Conservation (phyloP, 2,113 vertebrate species). For the Osmerus eperlanus region DNA sequence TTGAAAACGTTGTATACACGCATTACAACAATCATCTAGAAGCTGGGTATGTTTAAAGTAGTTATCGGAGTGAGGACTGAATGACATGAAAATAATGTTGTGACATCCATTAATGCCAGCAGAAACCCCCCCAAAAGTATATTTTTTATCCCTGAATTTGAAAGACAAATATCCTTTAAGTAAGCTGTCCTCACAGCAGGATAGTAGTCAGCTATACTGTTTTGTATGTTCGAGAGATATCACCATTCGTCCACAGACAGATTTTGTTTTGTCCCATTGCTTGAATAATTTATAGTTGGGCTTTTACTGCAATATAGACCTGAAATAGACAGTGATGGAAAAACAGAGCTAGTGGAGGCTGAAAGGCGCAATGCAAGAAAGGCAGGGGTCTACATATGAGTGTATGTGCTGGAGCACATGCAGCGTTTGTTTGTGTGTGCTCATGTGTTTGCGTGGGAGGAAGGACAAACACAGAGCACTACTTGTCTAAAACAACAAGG, state of each 20-base stretch:
- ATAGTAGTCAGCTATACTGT: constrained; percentile 4
- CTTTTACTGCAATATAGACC: constrained; percentile 42
- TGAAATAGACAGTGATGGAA: constrained; percentile 42
- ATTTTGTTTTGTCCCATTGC: constrained; percentile 54
- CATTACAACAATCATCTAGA: too few relatives aligned
- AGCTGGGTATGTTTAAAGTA: too few relatives aligned
- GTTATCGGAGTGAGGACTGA: too few relatives aligned
- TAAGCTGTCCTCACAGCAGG: constrained; percentile 15
- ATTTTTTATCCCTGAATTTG: too few relatives aligned
- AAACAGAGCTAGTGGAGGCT: constrained; percentile 6
- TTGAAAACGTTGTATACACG: too few relatives aligned
- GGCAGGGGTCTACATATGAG: neutral
- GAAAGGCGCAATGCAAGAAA: constrained; percentile 1
- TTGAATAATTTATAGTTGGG: constrained; percentile 58
- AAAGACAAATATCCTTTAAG: constrained; percentile 37
- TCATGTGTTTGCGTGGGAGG: neutral
- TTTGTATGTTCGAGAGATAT: constrained; percentile 29
- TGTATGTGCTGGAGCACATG: neutral
- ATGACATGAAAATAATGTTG: too few relatives aligned
- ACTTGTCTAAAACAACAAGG: constrained; percentile 36
- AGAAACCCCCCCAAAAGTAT: too few relatives aligned
- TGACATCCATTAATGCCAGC: too few relatives aligned
- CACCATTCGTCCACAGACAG: constrained; percentile 23
- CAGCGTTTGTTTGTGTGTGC: neutral
- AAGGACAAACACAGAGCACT: constrained; percentile 21